phyloP scores from a whole-genome alignment of 2,113 vertebrate species.

The Lonchura striata region DNA sequence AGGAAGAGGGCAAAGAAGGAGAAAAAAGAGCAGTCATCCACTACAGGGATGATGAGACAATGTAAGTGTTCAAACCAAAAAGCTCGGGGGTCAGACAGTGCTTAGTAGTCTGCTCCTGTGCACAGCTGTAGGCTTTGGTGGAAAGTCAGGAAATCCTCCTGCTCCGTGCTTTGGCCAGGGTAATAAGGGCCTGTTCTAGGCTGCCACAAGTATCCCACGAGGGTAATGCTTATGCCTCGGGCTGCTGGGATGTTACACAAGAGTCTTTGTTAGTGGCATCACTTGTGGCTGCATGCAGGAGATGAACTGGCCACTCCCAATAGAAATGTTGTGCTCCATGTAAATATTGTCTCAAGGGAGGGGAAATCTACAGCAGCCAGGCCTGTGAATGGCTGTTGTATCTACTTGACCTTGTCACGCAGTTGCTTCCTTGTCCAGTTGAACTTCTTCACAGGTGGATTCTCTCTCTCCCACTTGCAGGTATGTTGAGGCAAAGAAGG shows the following conservation, averaged over 20 bases:
- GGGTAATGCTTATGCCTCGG: neutral
- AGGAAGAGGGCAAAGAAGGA: constrained; percentile 95
- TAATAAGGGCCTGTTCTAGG: neutral
- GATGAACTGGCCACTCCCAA: neutral
- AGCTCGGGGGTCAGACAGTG: accelerated
- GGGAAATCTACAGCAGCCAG: neutral
- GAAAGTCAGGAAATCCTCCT: neutral
- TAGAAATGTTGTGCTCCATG: neutral
- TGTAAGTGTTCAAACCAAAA: constrained; percentile 77
- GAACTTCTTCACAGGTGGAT: neutral
- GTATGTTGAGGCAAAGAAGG: constrained; percentile 97
- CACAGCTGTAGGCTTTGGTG: neutral
- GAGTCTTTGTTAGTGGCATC: neutral
- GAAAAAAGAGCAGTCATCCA: constrained; percentile 95
- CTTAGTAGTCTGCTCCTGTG: neutral
- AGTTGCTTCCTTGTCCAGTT: neutral
- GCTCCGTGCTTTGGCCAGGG: neutral
- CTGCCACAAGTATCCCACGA: neutral
- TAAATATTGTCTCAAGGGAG: neutral
- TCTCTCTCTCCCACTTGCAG: constrained; percentile 69
- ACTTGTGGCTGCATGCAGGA: constrained; percentile 12
- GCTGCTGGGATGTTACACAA: constrained; percentile 10
- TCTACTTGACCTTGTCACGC: neutral
- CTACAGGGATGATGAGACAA: constrained; percentile 97
- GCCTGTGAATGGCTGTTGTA: neutral